Evolutionary conservation across 2,888 invertebrate species (phyloP).

Genomic region (Saturnia pavonia): DNA sequence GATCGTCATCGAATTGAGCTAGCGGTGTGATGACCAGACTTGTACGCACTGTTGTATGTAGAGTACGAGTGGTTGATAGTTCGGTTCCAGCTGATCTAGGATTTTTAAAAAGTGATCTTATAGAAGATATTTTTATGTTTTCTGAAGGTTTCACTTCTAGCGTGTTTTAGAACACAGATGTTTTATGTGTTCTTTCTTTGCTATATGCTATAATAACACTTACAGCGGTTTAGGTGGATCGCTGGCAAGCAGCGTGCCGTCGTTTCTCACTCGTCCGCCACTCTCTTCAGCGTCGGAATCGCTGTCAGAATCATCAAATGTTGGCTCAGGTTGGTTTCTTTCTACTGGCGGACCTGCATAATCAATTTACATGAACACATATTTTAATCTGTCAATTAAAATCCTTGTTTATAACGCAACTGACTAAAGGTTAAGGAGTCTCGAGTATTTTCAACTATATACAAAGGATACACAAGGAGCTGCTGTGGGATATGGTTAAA

Average conservation of each 20-base stretch:
- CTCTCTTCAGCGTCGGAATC: slow-evolving; percentile 92
- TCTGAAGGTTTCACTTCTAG: too few relatives aligned
- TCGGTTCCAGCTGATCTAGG: too few relatives aligned
- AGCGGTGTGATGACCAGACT: too few relatives aligned
- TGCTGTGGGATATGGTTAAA: too few relatives aligned
- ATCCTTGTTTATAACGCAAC: neutral
- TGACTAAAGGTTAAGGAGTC: neutral
- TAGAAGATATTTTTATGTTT: too few relatives aligned
- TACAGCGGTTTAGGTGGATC: slow-evolving; percentile 98
- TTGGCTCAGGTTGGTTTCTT: slow-evolving; percentile 83
- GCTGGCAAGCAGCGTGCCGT: slow-evolving; percentile 96
- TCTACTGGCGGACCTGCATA: slow-evolving; percentile 73
- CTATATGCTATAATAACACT: slow-evolving; percentile 65
- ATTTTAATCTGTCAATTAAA: neutral
- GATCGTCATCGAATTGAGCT: too few relatives aligned
- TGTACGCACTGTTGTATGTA: too few relatives aligned
- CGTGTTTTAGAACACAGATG: too few relatives aligned
- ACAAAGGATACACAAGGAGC: neutral
- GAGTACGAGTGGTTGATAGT: too few relatives aligned
- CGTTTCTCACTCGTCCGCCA: slow-evolving; percentile 90
- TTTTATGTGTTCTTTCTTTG: neutral
- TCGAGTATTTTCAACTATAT: neutral
- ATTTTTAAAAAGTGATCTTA: too few relatives aligned
- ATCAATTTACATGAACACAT: neutral
- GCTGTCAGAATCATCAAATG: slow-evolving; percentile 88